phyloP scores from a whole-genome alignment of 2,888 invertebrate species.

The Campopleginae sp. region DNA sequence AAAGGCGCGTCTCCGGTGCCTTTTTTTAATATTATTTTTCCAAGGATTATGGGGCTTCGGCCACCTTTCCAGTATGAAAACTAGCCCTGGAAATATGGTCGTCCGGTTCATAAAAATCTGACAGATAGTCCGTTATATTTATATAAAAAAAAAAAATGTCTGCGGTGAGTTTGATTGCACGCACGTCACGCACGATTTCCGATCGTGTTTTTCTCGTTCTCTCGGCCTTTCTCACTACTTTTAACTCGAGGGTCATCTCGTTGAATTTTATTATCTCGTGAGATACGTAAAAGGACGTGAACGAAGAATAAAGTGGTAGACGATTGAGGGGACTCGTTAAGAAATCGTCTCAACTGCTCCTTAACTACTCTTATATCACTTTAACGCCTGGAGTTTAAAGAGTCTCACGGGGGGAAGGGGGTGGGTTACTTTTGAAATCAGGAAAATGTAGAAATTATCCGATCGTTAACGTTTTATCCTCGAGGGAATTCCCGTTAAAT shows the following conservation, averaged over 20 bases:
- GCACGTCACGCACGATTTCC: slow-evolving; percentile 1
- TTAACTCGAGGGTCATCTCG: slow-evolving; percentile 26
- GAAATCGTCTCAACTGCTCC: slow-evolving; percentile 37
- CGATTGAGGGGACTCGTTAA: slow-evolving; percentile 58
- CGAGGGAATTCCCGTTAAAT: slow-evolving; percentile 41
- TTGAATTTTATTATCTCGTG: slow-evolving; percentile 56
- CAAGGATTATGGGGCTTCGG: background rate
- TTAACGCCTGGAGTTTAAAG: slow-evolving; percentile 11
- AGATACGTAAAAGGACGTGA: slow-evolving; percentile 37
- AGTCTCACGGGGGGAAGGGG: background rate
- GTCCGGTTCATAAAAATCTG: background rate
- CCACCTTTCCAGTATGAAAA: background rate
- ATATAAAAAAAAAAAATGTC: background rate
- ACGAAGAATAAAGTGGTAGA: slow-evolving; percentile 53
- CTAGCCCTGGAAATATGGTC: background rate
- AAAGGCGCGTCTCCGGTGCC: background rate
- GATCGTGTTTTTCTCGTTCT: background rate
- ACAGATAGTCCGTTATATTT: background rate
- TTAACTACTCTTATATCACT: slow-evolving; percentile 54
- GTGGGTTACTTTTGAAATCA: slow-evolving; percentile 53
- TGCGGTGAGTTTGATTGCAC: background rate
- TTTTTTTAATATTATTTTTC: background rate
- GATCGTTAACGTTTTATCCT: slow-evolving; percentile 64
- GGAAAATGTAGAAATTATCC: slow-evolving; percentile 66
- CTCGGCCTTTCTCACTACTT: background rate